Conservation (phyloP, 2,113 vertebrate species). For the Brachirus orientalis region DNA sequence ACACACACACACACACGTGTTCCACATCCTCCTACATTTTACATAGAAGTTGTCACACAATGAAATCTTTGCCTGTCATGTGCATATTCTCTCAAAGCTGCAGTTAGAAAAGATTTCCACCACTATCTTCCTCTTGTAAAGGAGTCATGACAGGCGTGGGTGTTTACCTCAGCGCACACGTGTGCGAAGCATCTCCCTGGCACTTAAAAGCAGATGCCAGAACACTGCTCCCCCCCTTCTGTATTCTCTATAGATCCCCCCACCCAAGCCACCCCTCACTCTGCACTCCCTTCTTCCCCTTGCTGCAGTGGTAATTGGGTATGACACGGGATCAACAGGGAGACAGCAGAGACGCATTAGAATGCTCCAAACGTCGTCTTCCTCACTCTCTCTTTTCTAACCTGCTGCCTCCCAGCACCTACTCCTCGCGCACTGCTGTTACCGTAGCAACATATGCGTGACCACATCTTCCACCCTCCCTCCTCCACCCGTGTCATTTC, state of each 20-base stretch:
- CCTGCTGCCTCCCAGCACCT: slow-evolving; percentile 69
- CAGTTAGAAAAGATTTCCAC: slow-evolving; percentile 48
- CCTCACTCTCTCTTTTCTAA: slow-evolving; percentile 59
- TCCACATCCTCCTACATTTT: slow-evolving; percentile 1
- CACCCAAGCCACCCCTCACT: background rate
- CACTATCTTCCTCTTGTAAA: slow-evolving; percentile 20
- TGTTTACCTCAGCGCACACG: slow-evolving; percentile 48
- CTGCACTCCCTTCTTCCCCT: slow-evolving; percentile 10
- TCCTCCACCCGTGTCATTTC: slow-evolving; percentile 56
- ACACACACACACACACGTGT: background rate
- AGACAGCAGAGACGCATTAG: slow-evolving; percentile 66
- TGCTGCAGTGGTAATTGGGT: slow-evolving; percentile 75
- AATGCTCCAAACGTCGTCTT: slow-evolving; percentile 69
- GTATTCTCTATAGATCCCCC: slow-evolving; percentile 30
- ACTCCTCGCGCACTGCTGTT: slow-evolving; percentile 62
- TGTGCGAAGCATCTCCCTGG: slow-evolving; percentile 25
- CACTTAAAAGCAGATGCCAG: slow-evolving; percentile 44
- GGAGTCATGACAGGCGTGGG: slow-evolving; percentile 59
- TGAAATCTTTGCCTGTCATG: slow-evolving; percentile 15
- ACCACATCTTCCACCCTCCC: slow-evolving; percentile 45
- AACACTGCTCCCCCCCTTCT: slow-evolving; percentile 30
- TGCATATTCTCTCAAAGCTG: slow-evolving; percentile 24
- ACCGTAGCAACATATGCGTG: slow-evolving; percentile 77
- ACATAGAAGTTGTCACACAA: slow-evolving; percentile 6
- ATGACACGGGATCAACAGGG: slow-evolving; percentile 78